Percentiles rank a stretch among this genome's conserved stretches.
Evolutionary conservation across 2,797 vertebrate genomes (phyloP).

Genomic region (Xiphophorus birchmanni): DNA sequence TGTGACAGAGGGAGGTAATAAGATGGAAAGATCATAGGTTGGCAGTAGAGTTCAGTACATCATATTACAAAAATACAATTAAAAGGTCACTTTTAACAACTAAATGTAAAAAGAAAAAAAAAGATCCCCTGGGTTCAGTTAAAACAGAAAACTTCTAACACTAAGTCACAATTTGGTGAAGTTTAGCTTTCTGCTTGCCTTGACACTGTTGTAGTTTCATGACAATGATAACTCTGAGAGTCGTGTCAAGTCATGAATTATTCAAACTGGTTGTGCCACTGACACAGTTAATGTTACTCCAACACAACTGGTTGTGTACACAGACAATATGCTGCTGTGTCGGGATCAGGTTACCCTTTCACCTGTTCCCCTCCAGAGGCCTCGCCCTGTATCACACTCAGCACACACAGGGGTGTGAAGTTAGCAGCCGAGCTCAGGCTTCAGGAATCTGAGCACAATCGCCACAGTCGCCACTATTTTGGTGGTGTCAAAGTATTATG

Average conservation of each 20-base stretch:
- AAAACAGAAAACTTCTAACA: neutral
- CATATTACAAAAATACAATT: neutral
- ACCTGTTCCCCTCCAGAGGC: conserved; percentile 59
- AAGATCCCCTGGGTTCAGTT: neutral
- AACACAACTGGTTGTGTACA: conserved; percentile 53
- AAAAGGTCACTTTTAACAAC: neutral
- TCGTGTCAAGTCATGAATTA: conserved; percentile 66
- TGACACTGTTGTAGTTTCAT: conserved; percentile 25
- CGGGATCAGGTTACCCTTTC: conserved; percentile 71
- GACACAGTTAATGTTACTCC: conserved; percentile 66
- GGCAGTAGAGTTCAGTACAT: neutral
- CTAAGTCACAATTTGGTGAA: conserved; percentile 9
- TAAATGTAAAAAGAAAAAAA: neutral
- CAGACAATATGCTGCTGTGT: conserved; percentile 37
- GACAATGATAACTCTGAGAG: conserved; percentile 56
- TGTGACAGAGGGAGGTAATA: neutral
- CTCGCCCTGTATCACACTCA: conserved; percentile 29
- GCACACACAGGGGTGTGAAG: conserved; percentile 48
- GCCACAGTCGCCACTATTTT: conserved; percentile 6
- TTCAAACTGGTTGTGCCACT: conserved; percentile 60
- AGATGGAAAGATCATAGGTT: neutral
- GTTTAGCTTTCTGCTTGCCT: conserved; percentile 14
- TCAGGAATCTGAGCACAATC: conserved; percentile 52
- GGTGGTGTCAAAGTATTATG: neutral
- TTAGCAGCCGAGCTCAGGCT: conserved; percentile 44